Percentiles rank a stretch among this genome's conserved stretches.
phyloP scores from a whole-genome alignment of 2,797 vertebrate genomes.

The Spinus olivaceus region DNA sequence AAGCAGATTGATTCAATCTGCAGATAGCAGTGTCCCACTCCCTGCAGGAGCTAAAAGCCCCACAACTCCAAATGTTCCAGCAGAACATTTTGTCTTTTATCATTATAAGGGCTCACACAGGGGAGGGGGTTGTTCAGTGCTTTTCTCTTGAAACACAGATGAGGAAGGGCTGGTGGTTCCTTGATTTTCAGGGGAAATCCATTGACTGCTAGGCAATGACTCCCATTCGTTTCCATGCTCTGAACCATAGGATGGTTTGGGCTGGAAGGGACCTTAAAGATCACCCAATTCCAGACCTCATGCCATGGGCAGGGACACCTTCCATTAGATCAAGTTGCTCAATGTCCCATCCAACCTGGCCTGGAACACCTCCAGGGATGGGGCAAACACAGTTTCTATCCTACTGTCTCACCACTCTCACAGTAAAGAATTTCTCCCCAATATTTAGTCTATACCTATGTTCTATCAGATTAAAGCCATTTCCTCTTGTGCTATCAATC shows the following conservation, averaged over 20 bases:
- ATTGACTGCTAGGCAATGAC: neutral
- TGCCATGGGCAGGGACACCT: rapidly evolving
- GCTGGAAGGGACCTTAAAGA: neutral
- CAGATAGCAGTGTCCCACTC: conserved; percentile 23
- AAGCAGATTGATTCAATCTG: conserved; percentile 49
- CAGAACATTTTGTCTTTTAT: neutral
- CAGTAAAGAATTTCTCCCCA: neutral
- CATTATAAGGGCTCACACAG: neutral
- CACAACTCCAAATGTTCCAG: neutral
- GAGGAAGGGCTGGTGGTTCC: neutral
- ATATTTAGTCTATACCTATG: neutral
- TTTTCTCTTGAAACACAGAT: neutral
- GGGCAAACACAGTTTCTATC: neutral
- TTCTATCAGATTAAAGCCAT: neutral
- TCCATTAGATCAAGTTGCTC: neutral
- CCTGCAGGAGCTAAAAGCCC: neutral
- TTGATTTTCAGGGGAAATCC: neutral
- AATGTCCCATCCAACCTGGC: neutral
- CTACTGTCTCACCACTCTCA: neutral
- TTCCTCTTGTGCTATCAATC: neutral
- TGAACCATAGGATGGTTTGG: neutral
- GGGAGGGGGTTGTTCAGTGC: neutral
- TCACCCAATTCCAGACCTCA: neutral
- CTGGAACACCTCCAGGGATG: neutral
- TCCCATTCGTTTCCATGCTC: neutral